These are phyloP conservation scores for Urocynchramus pylzowi DNA, from an alignment of 2,113 vertebrate species.

Conservation along the genomic window DNA sequence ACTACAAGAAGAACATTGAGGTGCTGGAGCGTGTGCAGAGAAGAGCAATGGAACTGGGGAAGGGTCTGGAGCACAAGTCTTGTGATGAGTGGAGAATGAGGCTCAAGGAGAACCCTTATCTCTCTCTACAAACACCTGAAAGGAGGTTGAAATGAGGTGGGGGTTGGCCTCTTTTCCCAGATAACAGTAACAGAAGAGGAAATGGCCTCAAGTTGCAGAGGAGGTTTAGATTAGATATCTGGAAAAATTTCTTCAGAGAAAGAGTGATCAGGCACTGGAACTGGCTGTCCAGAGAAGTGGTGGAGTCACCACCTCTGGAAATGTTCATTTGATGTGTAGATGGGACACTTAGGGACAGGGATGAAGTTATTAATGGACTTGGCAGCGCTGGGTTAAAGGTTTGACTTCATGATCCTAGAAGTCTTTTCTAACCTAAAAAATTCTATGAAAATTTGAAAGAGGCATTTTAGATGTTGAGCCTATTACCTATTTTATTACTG, in stretches of 20 bases:
- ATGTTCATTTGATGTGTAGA: neutral
- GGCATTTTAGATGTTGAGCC: neutral
- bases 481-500: neutral
- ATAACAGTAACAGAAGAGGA: neutral
- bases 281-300: neutral
- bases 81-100: neutral
- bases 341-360: neutral
- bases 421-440: neutral
- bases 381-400: neutral
- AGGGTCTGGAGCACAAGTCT: neutral
- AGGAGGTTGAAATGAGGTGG: neutral
- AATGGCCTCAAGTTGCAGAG: neutral
- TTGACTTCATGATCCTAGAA: neutral
- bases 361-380: neutral
- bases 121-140: neutral
- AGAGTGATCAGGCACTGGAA: neutral
- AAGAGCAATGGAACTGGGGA: neutral
- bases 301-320: neutral
- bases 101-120: neutral
- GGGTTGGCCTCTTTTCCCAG: neutral
- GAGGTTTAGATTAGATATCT: neutral
- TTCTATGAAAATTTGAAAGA: neutral
- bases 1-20: neutral
- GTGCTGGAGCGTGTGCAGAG: fast-evolving
- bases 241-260: neutral